Percentiles rank a stretch among this genome's conserved stretches.
phyloP scores from a whole-genome alignment of 2,888 invertebrate genomes.

The Seira musarum region DNA sequence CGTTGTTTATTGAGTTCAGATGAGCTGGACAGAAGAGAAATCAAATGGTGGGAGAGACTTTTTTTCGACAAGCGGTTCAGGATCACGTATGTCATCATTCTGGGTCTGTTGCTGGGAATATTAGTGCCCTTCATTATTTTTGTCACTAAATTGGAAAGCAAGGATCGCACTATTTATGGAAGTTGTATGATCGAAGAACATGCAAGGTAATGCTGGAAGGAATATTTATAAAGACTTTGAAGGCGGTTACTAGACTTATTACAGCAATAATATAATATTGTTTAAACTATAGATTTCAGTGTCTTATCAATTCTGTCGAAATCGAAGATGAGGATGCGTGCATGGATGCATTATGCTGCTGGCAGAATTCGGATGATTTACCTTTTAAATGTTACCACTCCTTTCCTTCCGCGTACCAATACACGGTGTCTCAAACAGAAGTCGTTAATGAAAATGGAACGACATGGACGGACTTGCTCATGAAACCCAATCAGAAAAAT shows the following conservation, averaged over 20 bases:
- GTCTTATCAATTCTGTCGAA: conserved; percentile 63
- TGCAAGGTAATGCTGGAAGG: too few species aligned
- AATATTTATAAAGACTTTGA: too few species aligned
- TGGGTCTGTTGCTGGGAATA: conserved; percentile 54
- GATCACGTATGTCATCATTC: conserved; percentile 48
- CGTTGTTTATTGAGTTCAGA: conserved; percentile 26
- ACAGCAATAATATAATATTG: too few species aligned
- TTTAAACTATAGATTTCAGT: conserved; percentile 63
- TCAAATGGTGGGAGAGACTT: conserved; percentile 54
- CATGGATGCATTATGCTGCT: conserved; percentile 75
- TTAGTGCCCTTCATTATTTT: conserved; percentile 50
- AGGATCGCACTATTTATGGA: conserved; percentile 55
- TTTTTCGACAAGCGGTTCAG: conserved; percentile 59
- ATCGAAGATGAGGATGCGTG: conserved; percentile 72
- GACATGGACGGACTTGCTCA: neutral
- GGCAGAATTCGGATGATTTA: conserved; percentile 72
- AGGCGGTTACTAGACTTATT: too few species aligned
- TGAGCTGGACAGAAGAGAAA: conserved; percentile 41
- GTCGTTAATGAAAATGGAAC: neutral
- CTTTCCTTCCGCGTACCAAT: conserved; percentile 75
- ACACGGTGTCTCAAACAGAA: conserved; percentile 66
- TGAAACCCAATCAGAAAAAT: neutral
- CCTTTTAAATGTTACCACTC: conserved; percentile 74
- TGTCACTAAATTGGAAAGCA: conserved; percentile 11
- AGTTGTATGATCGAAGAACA: conserved; percentile 60